Conservation (phyloP, 2,113 vertebrate genomes). For the Gobiocypris rarus region DNA sequence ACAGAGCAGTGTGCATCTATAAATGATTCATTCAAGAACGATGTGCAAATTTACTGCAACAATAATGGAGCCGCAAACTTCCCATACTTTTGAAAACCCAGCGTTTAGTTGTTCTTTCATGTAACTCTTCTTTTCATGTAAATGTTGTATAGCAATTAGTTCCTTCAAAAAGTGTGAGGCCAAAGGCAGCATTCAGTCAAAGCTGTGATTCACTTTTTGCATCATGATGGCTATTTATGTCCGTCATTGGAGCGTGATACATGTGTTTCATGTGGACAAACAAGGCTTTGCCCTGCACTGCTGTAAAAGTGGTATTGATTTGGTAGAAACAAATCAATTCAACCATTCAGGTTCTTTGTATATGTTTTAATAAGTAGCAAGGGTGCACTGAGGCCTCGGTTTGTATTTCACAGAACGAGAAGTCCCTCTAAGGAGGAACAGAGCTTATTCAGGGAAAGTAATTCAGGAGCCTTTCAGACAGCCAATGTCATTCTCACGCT, state of each 20-base stretch:
- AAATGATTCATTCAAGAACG: no score
- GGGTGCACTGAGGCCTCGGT: neutral
- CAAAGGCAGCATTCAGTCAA: neutral
- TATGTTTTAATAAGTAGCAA: constrained; percentile 25
- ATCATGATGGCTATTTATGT: neutral
- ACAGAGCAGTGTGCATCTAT: no score
- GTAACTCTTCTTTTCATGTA: no score
- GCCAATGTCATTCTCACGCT: neutral
- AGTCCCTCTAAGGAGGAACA: constrained; percentile 16
- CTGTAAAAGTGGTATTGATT: constrained; percentile 30
- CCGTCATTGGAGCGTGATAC: neutral
- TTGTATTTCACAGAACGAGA: constrained; percentile 5
- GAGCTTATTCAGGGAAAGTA: constrained; percentile 8
- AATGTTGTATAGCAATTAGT: neutral
- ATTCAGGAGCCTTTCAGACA: constrained; percentile 2
- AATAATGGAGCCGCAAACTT: no score
- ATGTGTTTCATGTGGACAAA: constrained; percentile 25
- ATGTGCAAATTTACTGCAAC: no score
- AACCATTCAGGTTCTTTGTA: constrained; percentile 29
- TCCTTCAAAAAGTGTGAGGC: neutral
- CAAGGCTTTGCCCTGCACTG: constrained; percentile 12
- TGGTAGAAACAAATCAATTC: constrained; percentile 36
- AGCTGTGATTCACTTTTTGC: neutral
- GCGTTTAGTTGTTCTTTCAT: no score
- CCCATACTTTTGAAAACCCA: no score